Percentiles rank a stretch among this genome's conserved stretches.
Evolutionary conservation across 2,888 invertebrate genomes (phyloP).

Genomic region (Aplocera efformata): DNA sequence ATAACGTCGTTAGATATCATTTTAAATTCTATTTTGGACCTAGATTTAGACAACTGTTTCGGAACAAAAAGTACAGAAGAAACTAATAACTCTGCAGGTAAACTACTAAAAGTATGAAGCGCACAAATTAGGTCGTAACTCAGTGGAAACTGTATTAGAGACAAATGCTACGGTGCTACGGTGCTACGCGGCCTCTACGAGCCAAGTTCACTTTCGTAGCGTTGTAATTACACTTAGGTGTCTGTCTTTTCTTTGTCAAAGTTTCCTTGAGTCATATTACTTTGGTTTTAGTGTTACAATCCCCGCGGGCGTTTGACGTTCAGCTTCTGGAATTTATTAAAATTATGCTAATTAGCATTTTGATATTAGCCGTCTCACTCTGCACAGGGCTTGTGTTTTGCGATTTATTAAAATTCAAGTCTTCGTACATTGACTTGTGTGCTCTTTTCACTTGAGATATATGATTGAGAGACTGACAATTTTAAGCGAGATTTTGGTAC

Average conservation of each 20-base stretch:
- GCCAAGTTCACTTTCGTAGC: constrained; percentile 48
- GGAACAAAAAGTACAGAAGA: background rate
- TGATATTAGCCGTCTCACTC: constrained; percentile 22
- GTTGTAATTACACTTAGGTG: constrained; percentile 47
- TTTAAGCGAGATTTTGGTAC: too few relatives aligned
- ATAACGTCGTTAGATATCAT: constrained; percentile 16
- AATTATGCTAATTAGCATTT: constrained; percentile 30
- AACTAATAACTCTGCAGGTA: constrained; percentile 4
- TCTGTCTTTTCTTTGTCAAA: constrained; percentile 38
- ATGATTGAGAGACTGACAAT: too few relatives aligned
- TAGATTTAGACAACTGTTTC: constrained; percentile 3
- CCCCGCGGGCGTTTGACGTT: constrained; percentile 29
- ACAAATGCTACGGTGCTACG: constrained; percentile 42
- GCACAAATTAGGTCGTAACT: constrained; percentile 47
- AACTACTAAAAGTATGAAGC: constrained; percentile 29
- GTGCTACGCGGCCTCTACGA: constrained; percentile 31
- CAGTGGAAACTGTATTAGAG: constrained; percentile 39
- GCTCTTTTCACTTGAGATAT: too few relatives aligned
- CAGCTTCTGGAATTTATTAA: constrained; percentile 35
- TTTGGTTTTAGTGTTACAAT: constrained; percentile 36
- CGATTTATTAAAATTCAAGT: constrained; percentile 3
- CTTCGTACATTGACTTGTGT: background rate
- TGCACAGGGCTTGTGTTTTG: constrained; percentile 11
- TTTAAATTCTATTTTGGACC: constrained; percentile 10
- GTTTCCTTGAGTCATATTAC: constrained; percentile 40